These are phyloP conservation scores for Falcunculus frontatus DNA, from an alignment of 2,113 vertebrate species.

Conservation along the genomic window DNA sequence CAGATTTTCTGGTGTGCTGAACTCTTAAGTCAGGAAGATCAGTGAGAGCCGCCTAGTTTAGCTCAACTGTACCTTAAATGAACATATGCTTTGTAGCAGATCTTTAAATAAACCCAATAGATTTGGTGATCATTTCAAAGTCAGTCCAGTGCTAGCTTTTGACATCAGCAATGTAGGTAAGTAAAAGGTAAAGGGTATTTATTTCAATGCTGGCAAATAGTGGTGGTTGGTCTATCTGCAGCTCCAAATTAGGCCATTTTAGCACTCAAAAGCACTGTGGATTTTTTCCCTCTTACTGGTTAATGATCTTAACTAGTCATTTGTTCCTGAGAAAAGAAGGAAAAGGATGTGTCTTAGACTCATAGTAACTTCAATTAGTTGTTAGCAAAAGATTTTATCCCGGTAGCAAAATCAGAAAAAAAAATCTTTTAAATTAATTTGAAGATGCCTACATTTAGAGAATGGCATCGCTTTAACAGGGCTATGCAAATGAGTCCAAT, in stretches of 20 bases:
- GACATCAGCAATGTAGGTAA: constrained; percentile 13
- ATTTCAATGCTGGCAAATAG: constrained; percentile 48
- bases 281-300: constrained; percentile 32
- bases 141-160: constrained; percentile 28
- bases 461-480: constrained; percentile 87
- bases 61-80: not conserved
- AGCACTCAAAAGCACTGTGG: constrained; percentile 1
- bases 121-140: constrained; percentile 10
- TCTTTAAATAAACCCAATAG: not conserved
- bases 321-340: constrained; percentile 42
- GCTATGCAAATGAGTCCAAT: constrained; percentile 96
- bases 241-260: constrained; percentile 34
- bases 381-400: constrained; percentile 77
- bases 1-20: not conserved
- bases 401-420: constrained; percentile 71
- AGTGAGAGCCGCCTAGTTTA: not conserved
- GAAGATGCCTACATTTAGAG: constrained; percentile 86
- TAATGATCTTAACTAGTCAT: constrained; percentile 70
- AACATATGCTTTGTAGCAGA: not conserved
- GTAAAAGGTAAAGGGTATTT: not conserved
- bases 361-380: constrained; percentile 77
- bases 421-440: constrained; percentile 87
- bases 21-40: not conserved
- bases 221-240: constrained; percentile 22
- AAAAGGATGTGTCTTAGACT: constrained; percentile 59